Percentiles rank a stretch among this genome's conserved stretches.
Evolutionary conservation across 2,113 vertebrate species (phyloP).

Genomic region (Pagrus major): DNA sequence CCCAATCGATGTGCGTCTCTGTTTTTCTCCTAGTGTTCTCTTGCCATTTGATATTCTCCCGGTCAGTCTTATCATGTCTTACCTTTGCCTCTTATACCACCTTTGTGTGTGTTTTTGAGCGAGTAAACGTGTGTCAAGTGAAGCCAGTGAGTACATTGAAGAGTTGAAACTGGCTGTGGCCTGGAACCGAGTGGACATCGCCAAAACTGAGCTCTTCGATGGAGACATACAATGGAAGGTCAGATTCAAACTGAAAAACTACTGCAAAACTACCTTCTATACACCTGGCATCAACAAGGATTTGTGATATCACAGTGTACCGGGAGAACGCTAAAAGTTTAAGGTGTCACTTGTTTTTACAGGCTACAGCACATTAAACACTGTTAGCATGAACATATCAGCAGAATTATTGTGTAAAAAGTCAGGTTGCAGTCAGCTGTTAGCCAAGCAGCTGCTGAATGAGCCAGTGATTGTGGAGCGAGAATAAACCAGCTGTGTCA

Average conservation of each 20-base stretch:
- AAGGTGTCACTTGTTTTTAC: not conserved
- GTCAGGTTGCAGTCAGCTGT: not conserved
- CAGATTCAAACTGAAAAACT: constrained; percentile 5
- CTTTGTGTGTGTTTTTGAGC: constrained; percentile 60
- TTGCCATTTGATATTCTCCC: too few relatives aligned
- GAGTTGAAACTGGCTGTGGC: constrained; percentile 91
- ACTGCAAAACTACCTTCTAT: not conserved
- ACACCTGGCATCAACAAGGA: not conserved
- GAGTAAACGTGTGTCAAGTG: constrained; percentile 77
- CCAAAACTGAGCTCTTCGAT: constrained; percentile 90
- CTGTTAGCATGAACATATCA: not conserved
- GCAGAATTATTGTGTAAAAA: not conserved
- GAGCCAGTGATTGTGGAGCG: too few relatives aligned
- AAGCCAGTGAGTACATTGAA: constrained; percentile 86
- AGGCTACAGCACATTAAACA: not conserved
- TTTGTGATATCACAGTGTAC: not conserved
- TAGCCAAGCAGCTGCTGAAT: too few relatives aligned
- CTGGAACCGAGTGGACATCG: constrained; percentile 92
- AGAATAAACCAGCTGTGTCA: too few relatives aligned
- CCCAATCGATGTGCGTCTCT: too few relatives aligned
- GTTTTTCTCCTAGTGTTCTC: too few relatives aligned
- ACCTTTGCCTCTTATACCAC: too few relatives aligned
- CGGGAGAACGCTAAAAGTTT: not conserved
- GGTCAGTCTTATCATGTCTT: too few relatives aligned
- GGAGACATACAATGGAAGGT: constrained; percentile 90